Evolutionary conservation across 2,888 invertebrate species (phyloP), one percentile per base, ranked within the genome.

Genomic region (Ceramica pisi): DNA sequence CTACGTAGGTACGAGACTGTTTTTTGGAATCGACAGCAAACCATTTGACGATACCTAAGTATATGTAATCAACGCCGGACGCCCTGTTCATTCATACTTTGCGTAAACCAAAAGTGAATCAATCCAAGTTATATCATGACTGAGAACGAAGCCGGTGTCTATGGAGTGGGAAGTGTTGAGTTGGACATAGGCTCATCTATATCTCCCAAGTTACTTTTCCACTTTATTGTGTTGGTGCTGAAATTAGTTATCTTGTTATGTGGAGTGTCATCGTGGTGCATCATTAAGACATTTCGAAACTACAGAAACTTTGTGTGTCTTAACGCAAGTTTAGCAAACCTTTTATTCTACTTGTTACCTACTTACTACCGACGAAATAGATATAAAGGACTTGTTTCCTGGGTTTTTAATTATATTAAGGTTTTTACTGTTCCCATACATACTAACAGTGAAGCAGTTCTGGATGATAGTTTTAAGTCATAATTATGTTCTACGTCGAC

Each of bases 401-500:
- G 41, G 7, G 41, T 41, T 12, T 2, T 41, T 41, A 14, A 12
- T 2, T 12, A 14, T 41, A 38, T 10, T 10, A 38, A 38, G 0
- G 2, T 1, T 38, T 3, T 41, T 12, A 3, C 41, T 41, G 41
- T 3, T 41, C 14, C 41, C 41, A 41, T 41, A 14, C 14, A 14
- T 16, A 41, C 4, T 41, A 41, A 35, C 21, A 31, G 57, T 23
- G 21, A 57, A 44, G 19, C 38, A 16, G 1, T 31, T 50, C 9
- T 66, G 66, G 66, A 19, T 35, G 9, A 5, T 66, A 10, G 23
- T 60, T 14, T 9, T 59, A 50, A 38, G 48, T 60, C 23, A 38
- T 23, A n/a, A n/a, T n/a, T n/a, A 60, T 66, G 59, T 48, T 66
- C 38, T 66, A 66, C 6, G 61, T 48, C 0, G 61, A 48, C 8